Conservation (phyloP, 2,797 vertebrate species). For the Orientallactaga sibirica region DNA sequence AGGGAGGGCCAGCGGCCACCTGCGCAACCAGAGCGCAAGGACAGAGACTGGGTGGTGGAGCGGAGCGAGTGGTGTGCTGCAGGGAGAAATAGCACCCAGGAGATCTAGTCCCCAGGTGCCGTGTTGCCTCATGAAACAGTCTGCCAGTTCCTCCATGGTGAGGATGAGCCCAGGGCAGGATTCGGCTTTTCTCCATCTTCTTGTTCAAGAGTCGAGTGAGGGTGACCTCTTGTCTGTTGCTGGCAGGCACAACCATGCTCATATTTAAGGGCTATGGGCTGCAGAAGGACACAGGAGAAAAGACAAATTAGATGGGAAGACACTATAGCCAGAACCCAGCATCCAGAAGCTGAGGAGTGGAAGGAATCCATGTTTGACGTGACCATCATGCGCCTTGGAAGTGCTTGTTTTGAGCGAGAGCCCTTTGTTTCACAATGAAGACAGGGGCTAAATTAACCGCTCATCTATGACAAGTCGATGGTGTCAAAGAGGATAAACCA, state of each 20-base stretch:
- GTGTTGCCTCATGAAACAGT: background rate
- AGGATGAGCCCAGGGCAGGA: background rate
- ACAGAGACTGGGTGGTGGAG: background rate
- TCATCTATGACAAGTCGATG: background rate
- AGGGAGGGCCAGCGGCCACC: background rate
- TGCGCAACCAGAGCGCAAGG: background rate
- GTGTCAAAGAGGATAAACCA: conserved; percentile 3
- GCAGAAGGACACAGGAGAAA: background rate
- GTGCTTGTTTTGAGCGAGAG: background rate
- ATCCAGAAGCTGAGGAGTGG: background rate
- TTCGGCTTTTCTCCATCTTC: background rate
- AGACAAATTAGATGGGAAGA: conserved; percentile 16
- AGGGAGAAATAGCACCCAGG: background rate
- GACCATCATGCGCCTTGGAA: background rate
- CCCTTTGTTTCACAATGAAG: background rate
- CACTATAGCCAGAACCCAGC: background rate
- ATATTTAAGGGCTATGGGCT: background rate
- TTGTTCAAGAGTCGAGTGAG: conserved; percentile 2
- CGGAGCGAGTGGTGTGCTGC: background rate
- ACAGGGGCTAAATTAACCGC: background rate
- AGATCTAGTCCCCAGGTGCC: background rate
- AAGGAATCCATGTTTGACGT: background rate
- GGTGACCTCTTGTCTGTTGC: background rate
- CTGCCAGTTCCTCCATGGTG: background rate
- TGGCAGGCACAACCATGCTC: conserved; percentile 23